phyloP scores from a whole-genome alignment of 2,888 invertebrate species.

The Xestia rhomboidea region DNA sequence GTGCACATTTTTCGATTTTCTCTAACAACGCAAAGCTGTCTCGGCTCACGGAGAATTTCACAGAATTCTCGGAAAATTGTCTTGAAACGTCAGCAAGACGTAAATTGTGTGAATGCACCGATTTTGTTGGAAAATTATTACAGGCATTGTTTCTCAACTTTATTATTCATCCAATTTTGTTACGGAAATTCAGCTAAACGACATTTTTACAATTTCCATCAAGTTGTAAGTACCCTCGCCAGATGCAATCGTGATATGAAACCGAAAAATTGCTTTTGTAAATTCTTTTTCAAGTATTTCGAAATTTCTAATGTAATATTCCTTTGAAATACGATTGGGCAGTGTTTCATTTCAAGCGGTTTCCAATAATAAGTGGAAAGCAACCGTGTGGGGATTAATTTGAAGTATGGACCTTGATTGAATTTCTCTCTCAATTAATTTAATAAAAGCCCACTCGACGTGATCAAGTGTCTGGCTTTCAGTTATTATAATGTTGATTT shows the following conservation, averaged over 20 bases:
- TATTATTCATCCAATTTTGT: conserved; percentile 18
- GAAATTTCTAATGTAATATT: conserved; percentile 44
- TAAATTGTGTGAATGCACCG: conserved; percentile 25
- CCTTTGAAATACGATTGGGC: conserved; percentile 58
- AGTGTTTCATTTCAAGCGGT: conserved; percentile 68
- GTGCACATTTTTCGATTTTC: conserved; percentile 25
- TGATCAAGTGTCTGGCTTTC: conserved; percentile 68
- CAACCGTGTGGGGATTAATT: conserved; percentile 73
- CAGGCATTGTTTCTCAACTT: conserved; percentile 31
- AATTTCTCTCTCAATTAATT: conserved; percentile 79
- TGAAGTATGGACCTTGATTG: conserved; percentile 76
- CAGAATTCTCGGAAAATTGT: conserved; percentile 28
- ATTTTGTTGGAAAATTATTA: conserved; percentile 19
- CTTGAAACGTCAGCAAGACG: conserved; percentile 28
- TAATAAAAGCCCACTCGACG: conserved; percentile 68
- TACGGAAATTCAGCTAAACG: not conserved
- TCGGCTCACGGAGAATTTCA: conserved; percentile 12
- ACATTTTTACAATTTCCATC: conserved; percentile 30
- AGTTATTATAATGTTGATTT: conserved; percentile 54
- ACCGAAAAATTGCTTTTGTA: conserved; percentile 37
- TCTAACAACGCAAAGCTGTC: conserved; percentile 27
- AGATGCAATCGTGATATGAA: conserved; percentile 33
- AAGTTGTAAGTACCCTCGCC: not conserved
- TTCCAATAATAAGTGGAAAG: conserved; percentile 71
- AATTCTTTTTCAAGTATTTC: conserved; percentile 33